Evolutionary conservation across 2,797 vertebrate species (phyloP), one percentile per base, ranked within the genome.

Genomic region (Fratercula arctica): DNA sequence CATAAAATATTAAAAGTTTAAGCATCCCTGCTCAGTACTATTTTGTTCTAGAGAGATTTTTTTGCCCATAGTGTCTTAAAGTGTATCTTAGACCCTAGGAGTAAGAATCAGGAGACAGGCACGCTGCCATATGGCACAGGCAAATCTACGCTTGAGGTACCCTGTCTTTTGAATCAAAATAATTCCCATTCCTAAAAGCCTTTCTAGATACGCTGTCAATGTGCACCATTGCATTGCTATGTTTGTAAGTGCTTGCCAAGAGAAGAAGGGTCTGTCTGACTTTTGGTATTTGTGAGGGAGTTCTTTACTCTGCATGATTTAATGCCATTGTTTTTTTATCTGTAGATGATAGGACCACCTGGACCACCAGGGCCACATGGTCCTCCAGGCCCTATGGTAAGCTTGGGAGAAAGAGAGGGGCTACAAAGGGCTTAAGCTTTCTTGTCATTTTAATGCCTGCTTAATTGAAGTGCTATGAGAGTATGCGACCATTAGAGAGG

Each of bases 331-430:
- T 97, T 95, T 97, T 97, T 98, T 86, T 90, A 89, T 94, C 94
- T 95, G 72, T 98, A 99, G 99, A 98, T 99, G 90, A 98, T 98
- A 88, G 99, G 99, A 67, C 98, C 98, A 67, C 99, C 99, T 82
- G 99, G 99, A 93, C 96, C 99, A 63, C 96, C 98, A 31, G 99
- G 99, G 18, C 99, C 99, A 33, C 99, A 99, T 46, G 99, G 99
- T 72, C 98, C 99, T 83, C 98, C 99, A 77, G 99, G 99, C 92
- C 99, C 99, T 79, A 99, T 99, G 99, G 99, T 99, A 98, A 98
- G 99, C 94, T 63, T 63, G 73, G 66, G 79, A 83, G 26, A 8
- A 92, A 26, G 18, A 85, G 13, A 1, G 7, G n/a, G 50, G 26
- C 61, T 95, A 41, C 28, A 67, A 85, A 45, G 39, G 14, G 31